Conservation (phyloP, 2,113 vertebrate species). For the Amphiprion ocellaris region DNA sequence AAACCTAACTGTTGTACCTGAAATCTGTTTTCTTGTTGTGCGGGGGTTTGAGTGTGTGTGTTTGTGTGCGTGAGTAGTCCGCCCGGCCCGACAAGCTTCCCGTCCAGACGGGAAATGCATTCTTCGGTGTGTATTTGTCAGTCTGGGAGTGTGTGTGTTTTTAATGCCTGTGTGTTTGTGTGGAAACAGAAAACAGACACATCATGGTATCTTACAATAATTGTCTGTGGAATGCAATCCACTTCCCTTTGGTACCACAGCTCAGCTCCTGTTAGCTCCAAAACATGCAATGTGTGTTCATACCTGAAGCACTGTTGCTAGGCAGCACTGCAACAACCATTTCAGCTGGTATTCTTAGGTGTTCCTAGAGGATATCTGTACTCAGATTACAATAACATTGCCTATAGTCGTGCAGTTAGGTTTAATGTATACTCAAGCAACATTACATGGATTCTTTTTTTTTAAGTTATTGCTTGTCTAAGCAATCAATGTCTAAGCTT, state of each 20-base stretch:
- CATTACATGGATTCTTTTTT: no score
- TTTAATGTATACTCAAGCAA: no score
- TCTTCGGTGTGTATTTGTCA: constrained; percentile 63
- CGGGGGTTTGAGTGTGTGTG: constrained; percentile 4
- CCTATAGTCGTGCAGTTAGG: no score
- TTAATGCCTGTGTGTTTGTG: constrained; percentile 46
- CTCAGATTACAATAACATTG: no score
- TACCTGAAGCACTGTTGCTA: not conserved
- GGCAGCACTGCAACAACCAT: not conserved
- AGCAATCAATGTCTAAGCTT: no score
- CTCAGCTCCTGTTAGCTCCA: constrained; percentile 12
- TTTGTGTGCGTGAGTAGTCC: constrained; percentile 12
- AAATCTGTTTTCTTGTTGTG: not conserved
- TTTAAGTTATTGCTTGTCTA: no score
- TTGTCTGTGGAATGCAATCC: constrained; percentile 72
- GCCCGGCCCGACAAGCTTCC: constrained; percentile 66
- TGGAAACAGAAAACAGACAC: constrained; percentile 57
- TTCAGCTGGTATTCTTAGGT: not conserved
- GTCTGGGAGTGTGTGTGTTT: constrained; percentile 61
- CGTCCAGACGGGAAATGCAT: constrained; percentile 82
- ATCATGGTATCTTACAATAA: constrained; percentile 69
- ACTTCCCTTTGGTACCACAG: constrained; percentile 48
- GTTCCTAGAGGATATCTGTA: no score
- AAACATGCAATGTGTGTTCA: not conserved
- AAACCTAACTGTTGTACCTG: not conserved